Conservation (phyloP, 1,140 invertebrate species). For the Metopolophium dirhodum region DNA sequence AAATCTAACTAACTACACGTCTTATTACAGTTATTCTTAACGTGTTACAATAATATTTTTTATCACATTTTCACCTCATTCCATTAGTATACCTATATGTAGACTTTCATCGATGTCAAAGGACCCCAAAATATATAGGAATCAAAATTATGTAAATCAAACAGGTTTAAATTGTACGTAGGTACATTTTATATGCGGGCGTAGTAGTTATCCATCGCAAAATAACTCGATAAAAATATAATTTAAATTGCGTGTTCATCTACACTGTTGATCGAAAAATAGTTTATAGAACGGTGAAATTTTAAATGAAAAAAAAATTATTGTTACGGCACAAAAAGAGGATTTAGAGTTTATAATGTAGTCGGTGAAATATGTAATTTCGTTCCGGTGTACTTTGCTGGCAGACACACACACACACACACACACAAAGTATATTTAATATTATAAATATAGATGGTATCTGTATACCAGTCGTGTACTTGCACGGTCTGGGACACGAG, state of each 20-base stretch:
- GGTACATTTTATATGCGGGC: too few species aligned
- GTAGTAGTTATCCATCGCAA: not conserved
- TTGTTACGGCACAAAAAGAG: not conserved
- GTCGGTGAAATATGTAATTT: conserved; percentile 36
- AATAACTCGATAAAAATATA: not conserved
- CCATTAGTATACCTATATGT: not conserved
- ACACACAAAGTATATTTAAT: not conserved
- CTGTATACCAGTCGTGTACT: not conserved
- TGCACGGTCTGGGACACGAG: not conserved
- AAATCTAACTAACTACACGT: not conserved
- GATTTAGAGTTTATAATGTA: not conserved
- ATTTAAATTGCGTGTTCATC: not conserved
- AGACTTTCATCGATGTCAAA: too few species aligned
- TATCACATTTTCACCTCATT: not conserved
- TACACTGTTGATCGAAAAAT: not conserved
- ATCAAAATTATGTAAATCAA: too few species aligned
- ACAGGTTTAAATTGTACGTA: too few species aligned
- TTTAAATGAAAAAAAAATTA: not conserved
- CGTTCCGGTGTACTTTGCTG: not conserved
- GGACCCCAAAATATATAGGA: not conserved
- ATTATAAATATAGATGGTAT: conserved; percentile 11
- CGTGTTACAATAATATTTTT: too few species aligned
- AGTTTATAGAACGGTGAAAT: not conserved
- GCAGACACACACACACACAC: not conserved
- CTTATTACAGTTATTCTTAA: not conserved